Evolutionary conservation across 2,888 invertebrate genomes (phyloP).

Genomic region (Ctenicera cuprea): DNA sequence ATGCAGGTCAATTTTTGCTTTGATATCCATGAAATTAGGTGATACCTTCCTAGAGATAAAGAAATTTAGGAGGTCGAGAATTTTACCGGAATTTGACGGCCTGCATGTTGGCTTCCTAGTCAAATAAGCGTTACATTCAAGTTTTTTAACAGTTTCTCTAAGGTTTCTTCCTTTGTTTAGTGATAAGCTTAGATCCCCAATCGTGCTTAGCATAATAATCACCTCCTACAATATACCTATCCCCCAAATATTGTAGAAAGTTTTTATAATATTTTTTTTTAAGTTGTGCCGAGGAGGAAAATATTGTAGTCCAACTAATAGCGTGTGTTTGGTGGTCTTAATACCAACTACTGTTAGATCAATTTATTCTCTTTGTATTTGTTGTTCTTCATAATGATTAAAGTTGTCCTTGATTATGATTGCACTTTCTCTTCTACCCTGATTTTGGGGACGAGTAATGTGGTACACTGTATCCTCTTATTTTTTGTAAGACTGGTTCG

Average conservation of each 20-base stretch:
- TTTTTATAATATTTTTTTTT: background rate
- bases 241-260: background rate
- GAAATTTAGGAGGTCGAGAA: background rate
- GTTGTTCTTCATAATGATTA: background rate
- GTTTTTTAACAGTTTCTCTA: background rate
- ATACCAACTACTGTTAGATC: background rate
- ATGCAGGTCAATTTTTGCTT: background rate
- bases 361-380: background rate
- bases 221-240: background rate
- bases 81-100: background rate
- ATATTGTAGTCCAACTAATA: background rate
- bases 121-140: background rate
- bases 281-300: slow-evolving; percentile 6
- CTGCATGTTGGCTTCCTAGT: background rate
- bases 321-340: background rate
- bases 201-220: background rate
- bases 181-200: slow-evolving; percentile 2
- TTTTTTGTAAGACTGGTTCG: too few relatives aligned
- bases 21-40: background rate
- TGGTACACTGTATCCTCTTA: too few relatives aligned
- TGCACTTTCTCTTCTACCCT: background rate
- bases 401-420: background rate
- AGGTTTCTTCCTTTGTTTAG: background rate
- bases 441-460: background rate
- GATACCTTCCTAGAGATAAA: background rate